Evolutionary conservation across 2,113 vertebrate species (phyloP).

Genomic region (Alouatta palliata): DNA sequence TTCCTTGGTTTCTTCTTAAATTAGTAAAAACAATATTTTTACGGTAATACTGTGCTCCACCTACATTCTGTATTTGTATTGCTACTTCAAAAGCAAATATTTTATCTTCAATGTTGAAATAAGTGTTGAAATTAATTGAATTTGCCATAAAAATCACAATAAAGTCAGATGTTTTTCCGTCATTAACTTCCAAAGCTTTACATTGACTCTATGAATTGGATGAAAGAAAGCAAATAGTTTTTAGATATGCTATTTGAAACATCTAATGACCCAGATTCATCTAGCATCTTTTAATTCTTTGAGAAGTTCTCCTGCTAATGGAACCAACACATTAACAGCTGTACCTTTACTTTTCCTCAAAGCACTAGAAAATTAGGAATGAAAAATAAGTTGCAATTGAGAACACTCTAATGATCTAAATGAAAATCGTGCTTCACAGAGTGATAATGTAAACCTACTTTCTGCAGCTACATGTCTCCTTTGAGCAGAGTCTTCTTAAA

Average conservation of each 20-base stretch:
- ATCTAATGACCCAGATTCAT: background rate
- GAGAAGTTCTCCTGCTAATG: conserved; percentile 9
- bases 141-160: background rate
- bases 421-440: conserved; percentile 9
- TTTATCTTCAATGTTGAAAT: conserved; percentile 29
- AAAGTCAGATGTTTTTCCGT: background rate
- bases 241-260: conserved; percentile 13
- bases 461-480: conserved; percentile 36
- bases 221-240: conserved; percentile 36
- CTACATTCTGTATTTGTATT: background rate
- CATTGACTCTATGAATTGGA: conserved; percentile 2
- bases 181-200: background rate
- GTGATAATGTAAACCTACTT: background rate
- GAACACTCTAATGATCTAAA: conserved; percentile 33
- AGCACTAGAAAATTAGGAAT: conserved; percentile 28
- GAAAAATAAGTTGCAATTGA: conserved; percentile 40
- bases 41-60: background rate
- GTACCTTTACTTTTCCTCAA: conserved; percentile 41
- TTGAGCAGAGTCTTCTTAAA: conserved; percentile 24
- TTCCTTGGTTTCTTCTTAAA: background rate
- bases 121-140: background rate
- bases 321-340: background rate
- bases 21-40: conserved; percentile 30
- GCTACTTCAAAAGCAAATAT: background rate
- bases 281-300: conserved; percentile 30